Evolutionary conservation across 1,140 invertebrate genomes (phyloP).

Genomic region (Solen grandis): DNA sequence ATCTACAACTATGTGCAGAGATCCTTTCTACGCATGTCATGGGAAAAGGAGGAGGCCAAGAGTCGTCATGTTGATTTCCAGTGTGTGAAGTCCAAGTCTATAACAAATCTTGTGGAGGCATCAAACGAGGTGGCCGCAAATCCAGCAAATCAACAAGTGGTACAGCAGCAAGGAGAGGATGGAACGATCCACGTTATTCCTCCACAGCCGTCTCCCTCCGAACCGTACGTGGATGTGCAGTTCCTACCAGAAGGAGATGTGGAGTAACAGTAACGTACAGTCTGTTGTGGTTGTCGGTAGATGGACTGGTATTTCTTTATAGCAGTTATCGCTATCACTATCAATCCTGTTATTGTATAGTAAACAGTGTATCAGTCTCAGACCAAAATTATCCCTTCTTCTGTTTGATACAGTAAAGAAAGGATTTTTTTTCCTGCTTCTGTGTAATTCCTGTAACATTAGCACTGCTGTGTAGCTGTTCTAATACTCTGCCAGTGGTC

Average conservation of each 20-base stretch:
- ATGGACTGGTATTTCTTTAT: too few species aligned
- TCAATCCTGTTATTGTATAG: too few species aligned
- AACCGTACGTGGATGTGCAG: slow-evolving; percentile 80
- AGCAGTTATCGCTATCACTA: too few species aligned
- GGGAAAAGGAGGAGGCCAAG: slow-evolving; percentile 99
- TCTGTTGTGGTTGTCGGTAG: too few species aligned
- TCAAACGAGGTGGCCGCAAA: slow-evolving; percentile 87
- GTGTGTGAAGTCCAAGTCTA: slow-evolving; percentile 82
- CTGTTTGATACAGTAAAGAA: too few species aligned
- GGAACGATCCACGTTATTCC: slow-evolving; percentile 76
- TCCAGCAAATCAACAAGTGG: slow-evolving; percentile 82
- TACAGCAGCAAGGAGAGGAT: slow-evolving; percentile 71
- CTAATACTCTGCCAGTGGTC: too few species aligned
- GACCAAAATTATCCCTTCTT: too few species aligned
- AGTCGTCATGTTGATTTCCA: slow-evolving; percentile 99
- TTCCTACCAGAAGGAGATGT: slow-evolving; percentile 77
- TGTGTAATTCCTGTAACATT: too few species aligned
- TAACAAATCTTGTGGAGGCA: slow-evolving; percentile 79
- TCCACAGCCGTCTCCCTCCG: slow-evolving; percentile 80
- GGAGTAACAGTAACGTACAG: too few species aligned
- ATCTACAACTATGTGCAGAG: slow-evolving; percentile 99
- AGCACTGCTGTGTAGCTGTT: too few species aligned
- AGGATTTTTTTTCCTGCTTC: too few species aligned
- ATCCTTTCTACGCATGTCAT: slow-evolving; percentile 99
- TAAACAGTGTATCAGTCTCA: too few species aligned